Base-by-base conservation (phyloP, 1,140 invertebrate genomes). In the Pseudachorutes palmiensis region DNA sequence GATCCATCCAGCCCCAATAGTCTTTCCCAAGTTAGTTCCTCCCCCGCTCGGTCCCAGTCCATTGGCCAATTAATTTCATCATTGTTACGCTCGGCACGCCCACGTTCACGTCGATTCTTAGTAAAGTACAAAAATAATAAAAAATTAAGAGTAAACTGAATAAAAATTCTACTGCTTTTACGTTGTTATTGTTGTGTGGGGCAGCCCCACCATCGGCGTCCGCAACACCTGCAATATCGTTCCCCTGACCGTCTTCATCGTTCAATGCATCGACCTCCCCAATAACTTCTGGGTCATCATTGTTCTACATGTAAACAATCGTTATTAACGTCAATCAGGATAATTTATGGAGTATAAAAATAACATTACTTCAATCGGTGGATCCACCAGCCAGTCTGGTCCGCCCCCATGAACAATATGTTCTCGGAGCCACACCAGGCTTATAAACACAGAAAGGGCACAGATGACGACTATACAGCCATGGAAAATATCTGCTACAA, bases 11-110 rank as follows among this genome's bases (percentile, higher is more conserved):
- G 80, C 1, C 97, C 97, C 0, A 99, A 81, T 1, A 99, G 81
- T 73, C 95, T 82, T 77, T 98, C 95, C 96, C 96, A 99, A 0
- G 97, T 98, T 1, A 99, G 78, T 78, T 99, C 97, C 75, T 99
- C 97, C 30, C 91, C 93, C 0, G 92, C 94, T 73, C 95, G 81
- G 77, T 98, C 95, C 94, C 95, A 98, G 75, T 98, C 94, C 83
- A 97, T 94, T 1, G 97, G 97, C 94, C 94, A 97, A 74, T 96
- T 95, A 45, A 89, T 91, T 77, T 96, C 94, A 80, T 91, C 88
- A 1, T 84, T 87, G n/a, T 73, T 69, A 55, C 72, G 70, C 49
- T 81, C 84, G 63, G 83, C 79, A 2, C 51, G 51, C 5, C 14
- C 51, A 5, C 51, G 51, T 24, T 24, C 51, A 19, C 12, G 12